Conservation (phyloP, 2,888 invertebrate species). For the Diadegma fenestrale region DNA sequence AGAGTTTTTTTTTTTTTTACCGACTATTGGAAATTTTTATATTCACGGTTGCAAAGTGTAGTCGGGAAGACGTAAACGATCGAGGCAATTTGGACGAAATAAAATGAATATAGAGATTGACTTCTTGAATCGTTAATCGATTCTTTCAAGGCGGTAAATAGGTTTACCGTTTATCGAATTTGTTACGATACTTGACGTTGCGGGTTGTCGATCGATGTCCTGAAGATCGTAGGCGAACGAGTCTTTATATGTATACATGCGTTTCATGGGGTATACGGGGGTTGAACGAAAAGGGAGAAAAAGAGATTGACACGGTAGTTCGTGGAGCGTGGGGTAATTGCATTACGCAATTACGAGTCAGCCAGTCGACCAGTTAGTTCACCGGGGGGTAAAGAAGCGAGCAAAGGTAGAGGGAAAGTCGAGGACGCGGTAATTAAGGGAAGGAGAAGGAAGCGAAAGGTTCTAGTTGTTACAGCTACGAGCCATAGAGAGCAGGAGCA, state of each 20-base stretch:
- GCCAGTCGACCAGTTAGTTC: constrained; percentile 52
- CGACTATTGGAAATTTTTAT: too few relatives aligned
- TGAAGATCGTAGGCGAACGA: not conserved
- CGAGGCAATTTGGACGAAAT: not conserved
- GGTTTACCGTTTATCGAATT: not conserved
- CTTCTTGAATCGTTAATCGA: not conserved
- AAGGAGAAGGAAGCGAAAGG: constrained; percentile 17
- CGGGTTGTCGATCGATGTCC: not conserved
- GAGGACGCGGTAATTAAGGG: constrained; percentile 61
- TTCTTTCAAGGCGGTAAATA: not conserved
- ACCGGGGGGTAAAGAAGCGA: constrained; percentile 20
- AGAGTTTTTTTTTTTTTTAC: too few relatives aligned
- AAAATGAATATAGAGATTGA: not conserved
- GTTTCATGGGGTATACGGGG: not conserved
- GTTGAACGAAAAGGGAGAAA: not conserved
- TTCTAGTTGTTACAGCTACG: constrained; percentile 44
- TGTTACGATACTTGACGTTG: not conserved
- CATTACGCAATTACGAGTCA: constrained; percentile 65
- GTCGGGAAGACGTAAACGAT: not conserved
- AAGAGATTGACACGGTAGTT: constrained; percentile 26
- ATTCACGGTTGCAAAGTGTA: not conserved
- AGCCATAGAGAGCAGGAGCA: constrained; percentile 10
- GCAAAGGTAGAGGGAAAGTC: constrained; percentile 51
- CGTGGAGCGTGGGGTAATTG: constrained; percentile 54
- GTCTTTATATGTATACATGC: not conserved